Conservation (phyloP, 1,140 invertebrate genomes). For the Cyclargus thomasi region DNA sequence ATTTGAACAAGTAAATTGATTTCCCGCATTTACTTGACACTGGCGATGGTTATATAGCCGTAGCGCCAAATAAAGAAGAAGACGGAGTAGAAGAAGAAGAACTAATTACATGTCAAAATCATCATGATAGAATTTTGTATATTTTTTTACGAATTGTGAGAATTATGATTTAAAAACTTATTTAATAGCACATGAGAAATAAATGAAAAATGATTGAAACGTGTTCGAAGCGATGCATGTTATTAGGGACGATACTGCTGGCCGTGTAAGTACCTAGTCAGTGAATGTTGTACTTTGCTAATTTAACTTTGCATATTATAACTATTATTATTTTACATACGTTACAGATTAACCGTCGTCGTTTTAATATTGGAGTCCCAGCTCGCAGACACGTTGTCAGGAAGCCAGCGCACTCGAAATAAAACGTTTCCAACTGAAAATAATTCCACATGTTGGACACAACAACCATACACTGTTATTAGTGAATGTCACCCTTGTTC, state of each 20-base stretch:
- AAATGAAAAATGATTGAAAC: slow-evolving; percentile 55
- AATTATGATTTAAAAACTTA: not conserved
- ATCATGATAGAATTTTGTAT: too few species aligned
- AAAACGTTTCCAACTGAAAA: slow-evolving; percentile 82
- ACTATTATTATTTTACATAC: slow-evolving; percentile 10
- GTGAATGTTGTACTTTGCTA: not conserved
- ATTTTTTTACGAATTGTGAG: too few species aligned
- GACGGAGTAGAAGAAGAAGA: too few species aligned
- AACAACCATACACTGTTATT: slow-evolving; percentile 81
- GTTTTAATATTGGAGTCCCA: slow-evolving; percentile 87
- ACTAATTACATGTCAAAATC: too few species aligned
- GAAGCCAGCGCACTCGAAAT: slow-evolving; percentile 69
- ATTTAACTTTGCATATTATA: not conserved
- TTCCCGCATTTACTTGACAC: too few species aligned
- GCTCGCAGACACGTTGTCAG: slow-evolving; percentile 76
- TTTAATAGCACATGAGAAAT: not conserved
- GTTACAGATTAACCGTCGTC: slow-evolving; percentile 82
- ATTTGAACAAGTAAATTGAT: too few species aligned
- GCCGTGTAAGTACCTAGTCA: slow-evolving; percentile 58
- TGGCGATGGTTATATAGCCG: too few species aligned
- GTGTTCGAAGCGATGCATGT: slow-evolving; percentile 64
- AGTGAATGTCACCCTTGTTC: slow-evolving; percentile 88
- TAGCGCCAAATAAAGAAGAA: too few species aligned
- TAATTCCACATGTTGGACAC: slow-evolving; percentile 83
- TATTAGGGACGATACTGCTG: slow-evolving; percentile 55